Percentiles rank a stretch among this genome's conserved stretches.
phyloP scores from a whole-genome alignment of 2,888 invertebrate species.

The Synanthedon vespiformis region DNA sequence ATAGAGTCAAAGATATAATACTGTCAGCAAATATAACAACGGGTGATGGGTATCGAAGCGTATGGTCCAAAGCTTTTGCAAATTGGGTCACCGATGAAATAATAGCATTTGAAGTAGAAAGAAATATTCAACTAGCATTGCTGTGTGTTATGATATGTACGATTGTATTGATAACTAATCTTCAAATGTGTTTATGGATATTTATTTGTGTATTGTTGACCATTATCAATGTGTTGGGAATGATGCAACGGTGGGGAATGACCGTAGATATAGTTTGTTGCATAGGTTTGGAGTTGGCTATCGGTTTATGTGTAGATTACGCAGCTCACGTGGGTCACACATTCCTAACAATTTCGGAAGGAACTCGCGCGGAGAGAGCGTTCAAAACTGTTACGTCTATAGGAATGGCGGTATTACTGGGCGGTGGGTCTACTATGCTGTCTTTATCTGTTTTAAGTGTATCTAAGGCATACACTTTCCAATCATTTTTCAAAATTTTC shows the following conservation, averaged over 20 bases:
- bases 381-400: conserved; percentile 77
- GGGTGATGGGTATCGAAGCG: conserved; percentile 73
- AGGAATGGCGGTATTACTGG: conserved; percentile 81
- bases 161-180: conserved; percentile 78
- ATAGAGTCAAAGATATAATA: conserved; percentile 69
- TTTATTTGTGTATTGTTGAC: conserved; percentile 81
- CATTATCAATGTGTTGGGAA: conserved; percentile 79
- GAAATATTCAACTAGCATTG: conserved; percentile 81
- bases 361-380: conserved; percentile 68
- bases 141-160: conserved; percentile 86
- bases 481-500: conserved; percentile 82
- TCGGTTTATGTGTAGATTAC: conserved; percentile 87
- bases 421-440: conserved; percentile 82
- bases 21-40: conserved; percentile 69
- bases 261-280: conserved; percentile 86
- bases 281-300: conserved; percentile 82
- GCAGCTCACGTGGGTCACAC: conserved; percentile 86
- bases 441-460: conserved; percentile 77
- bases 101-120: conserved; percentile 79
- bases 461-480: conserved; percentile 82
- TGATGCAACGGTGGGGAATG: conserved; percentile 84
- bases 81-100: conserved; percentile 85
- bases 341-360: conserved; percentile 74
- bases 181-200: conserved; percentile 83
- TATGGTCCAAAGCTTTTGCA: conserved; percentile 79